Conservation (phyloP, 23 tunicate genomes). For the Ascidia mentula region DNA sequence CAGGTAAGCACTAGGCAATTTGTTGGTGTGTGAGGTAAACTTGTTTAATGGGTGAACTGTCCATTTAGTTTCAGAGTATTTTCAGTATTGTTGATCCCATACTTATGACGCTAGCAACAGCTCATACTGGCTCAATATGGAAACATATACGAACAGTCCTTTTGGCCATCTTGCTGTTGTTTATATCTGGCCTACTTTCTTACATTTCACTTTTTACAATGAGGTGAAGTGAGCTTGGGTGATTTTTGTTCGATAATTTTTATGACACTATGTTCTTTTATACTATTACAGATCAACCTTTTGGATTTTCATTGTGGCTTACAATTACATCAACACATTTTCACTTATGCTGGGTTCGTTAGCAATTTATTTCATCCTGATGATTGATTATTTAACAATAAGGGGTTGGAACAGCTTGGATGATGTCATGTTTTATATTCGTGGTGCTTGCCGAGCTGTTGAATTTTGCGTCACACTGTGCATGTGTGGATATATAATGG, state of each 20-base stretch:
- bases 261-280: background rate
- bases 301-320: constrained; percentile 72
- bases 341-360: constrained; percentile 72
- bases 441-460: constrained; percentile 75
- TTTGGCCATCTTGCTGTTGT: constrained; percentile 37
- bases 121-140: constrained; percentile 61
- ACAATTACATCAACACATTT: constrained; percentile 75
- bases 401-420: constrained; percentile 70
- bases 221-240: constrained; percentile 36
- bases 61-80: constrained; percentile 62
- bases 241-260: background rate
- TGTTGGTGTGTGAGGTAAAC: background rate
- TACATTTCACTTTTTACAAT: constrained; percentile 64
- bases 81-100: constrained; percentile 77
- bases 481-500: constrained; percentile 80
- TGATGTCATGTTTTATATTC: constrained; percentile 81
- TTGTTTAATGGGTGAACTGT: background rate
- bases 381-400: constrained; percentile 50
- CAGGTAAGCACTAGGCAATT: constrained; percentile 34
- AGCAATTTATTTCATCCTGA: constrained; percentile 50
- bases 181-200: constrained; percentile 54
- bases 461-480: constrained; percentile 69
- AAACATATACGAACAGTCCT: constrained; percentile 51
- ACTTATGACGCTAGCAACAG: constrained; percentile 71
- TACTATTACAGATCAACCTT: constrained; percentile 48